Evolutionary conservation across 2,113 vertebrate genomes (phyloP).

Genomic region (Choloepus hoffmanni): DNA sequence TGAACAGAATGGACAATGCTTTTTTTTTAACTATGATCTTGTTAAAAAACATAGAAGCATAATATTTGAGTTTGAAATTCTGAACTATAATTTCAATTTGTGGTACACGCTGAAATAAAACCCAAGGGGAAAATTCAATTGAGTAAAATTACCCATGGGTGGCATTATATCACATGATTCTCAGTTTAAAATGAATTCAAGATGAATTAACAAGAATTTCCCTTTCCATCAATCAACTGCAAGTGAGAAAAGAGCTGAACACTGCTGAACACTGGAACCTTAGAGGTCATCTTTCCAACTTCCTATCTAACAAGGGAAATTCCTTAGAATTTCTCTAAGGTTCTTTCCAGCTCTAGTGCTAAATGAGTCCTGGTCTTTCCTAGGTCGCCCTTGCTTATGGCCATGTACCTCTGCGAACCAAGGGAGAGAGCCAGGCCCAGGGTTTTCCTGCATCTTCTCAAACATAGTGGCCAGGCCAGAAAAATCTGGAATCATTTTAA

Average conservation of each 20-base stretch:
- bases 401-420: background rate
- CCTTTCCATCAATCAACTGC: constrained; percentile 51
- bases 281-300: background rate
- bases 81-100: constrained; percentile 1
- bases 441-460: constrained; percentile 28
- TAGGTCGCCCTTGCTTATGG: background rate
- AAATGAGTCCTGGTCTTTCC: constrained; percentile 2
- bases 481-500: constrained; percentile 43
- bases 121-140: background rate
- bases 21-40: constrained; percentile 35
- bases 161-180: background rate
- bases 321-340: constrained; percentile 20
- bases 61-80: constrained; percentile 45
- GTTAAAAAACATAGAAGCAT: constrained; percentile 40
- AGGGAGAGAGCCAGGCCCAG: constrained; percentile 30
- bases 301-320: constrained; percentile 21
- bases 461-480: background rate
- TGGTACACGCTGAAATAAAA: background rate
- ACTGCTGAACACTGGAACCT: background rate
- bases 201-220: constrained; percentile 51
- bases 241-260: constrained; percentile 46
- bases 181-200: constrained; percentile 32
- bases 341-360: constrained; percentile 27
- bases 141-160: background rate
- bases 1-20: background rate